Evolutionary conservation across 2,797 vertebrate genomes (phyloP).

Genomic region (Rhabdophis nuchalis): DNA sequence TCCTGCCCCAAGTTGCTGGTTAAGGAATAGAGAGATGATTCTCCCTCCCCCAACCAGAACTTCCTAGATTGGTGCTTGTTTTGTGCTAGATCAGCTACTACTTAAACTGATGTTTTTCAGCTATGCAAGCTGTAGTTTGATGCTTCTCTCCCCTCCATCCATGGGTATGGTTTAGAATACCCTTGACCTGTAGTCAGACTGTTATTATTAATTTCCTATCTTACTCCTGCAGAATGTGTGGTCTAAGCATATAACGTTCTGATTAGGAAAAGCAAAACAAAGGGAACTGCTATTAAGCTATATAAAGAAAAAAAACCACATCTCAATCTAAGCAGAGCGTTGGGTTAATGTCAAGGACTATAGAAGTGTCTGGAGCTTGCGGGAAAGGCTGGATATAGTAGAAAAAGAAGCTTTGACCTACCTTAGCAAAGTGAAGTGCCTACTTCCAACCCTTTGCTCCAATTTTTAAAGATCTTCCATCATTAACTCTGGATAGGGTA

Average conservation of each 20-base stretch:
- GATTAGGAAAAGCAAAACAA: neutral
- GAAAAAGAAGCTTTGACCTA: neutral
- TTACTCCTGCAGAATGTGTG: neutral
- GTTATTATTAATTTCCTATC: neutral
- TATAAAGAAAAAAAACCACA: neutral
- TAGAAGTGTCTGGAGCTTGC: neutral
- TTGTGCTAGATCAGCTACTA: neutral
- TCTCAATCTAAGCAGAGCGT: neutral
- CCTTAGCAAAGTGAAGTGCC: neutral
- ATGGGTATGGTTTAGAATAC: neutral
- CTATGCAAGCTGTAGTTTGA: neutral
- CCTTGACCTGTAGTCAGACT: neutral
- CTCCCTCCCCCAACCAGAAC: rapidly evolving
- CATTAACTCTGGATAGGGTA: neutral
- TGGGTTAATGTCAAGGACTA: neutral
- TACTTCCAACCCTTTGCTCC: neutral
- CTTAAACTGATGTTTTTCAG: neutral
- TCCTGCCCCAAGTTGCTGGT: neutral
- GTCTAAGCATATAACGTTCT: neutral
- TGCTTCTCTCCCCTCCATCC: neutral
- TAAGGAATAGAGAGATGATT: neutral
- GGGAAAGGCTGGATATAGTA: neutral
- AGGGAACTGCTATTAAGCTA: neutral
- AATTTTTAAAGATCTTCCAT: neutral
- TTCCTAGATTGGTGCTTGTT: neutral